Evolutionary conservation across 2,888 invertebrate species (phyloP).

Genomic region (Cylindroiulus punctatus): DNA sequence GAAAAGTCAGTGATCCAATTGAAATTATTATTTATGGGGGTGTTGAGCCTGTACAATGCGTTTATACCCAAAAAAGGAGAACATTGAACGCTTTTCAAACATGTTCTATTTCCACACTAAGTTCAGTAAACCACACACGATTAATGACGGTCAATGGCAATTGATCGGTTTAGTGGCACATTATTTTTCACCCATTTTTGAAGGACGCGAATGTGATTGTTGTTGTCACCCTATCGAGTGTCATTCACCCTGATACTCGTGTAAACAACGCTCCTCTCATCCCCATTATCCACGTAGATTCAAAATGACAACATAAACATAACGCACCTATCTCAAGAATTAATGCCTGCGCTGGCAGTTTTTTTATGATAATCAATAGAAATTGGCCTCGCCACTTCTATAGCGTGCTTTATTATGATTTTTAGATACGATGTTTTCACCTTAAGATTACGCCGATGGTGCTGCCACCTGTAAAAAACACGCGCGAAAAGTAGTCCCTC

Average conservation of each 20-base stretch:
- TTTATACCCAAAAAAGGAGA: no score
- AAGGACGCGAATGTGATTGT: not conserved
- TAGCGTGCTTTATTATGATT: not conserved
- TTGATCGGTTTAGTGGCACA: not conserved
- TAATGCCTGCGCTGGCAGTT: not conserved
- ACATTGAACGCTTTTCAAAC: no score
- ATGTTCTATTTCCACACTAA: no score
- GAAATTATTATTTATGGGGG: no score
- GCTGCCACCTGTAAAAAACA: not conserved
- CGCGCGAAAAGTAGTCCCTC: no score
- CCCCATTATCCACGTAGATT: not conserved
- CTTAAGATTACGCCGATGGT: not conserved
- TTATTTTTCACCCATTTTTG: not conserved
- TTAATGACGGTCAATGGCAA: not conserved
- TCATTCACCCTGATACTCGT: not conserved
- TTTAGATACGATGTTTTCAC: not conserved
- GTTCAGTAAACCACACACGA: not conserved
- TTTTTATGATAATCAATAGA: constrained; percentile 20
- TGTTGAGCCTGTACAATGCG: no score
- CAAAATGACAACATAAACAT: not conserved
- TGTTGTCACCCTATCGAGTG: not conserved
- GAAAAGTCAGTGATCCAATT: no score
- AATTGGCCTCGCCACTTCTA: not conserved
- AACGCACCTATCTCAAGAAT: constrained; percentile 4
- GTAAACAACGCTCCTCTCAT: not conserved